Base-by-base conservation (phyloP, 2,888 invertebrate species). In the Thecocarcelia acutangulata region DNA sequence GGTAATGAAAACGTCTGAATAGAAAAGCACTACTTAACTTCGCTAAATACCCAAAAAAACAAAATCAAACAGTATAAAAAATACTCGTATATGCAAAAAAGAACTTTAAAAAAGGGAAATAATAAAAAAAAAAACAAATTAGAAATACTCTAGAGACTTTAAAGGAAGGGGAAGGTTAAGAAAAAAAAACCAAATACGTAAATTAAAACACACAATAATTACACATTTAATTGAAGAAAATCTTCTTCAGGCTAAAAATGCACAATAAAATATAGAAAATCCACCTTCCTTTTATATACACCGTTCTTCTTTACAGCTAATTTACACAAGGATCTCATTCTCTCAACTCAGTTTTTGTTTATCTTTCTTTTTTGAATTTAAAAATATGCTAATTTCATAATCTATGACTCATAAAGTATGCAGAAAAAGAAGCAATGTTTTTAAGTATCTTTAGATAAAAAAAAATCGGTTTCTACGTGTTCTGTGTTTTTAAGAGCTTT, bases 141-240 rank as follows among this genome's bases (percentile, higher is more conserved):
- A 83, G 84, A 85, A 80, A 85, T 84, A 83, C 84, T 83, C 75
- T 66, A 78, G 79, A 84, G 83, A 78, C 80, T 40, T 48, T 28
- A 19, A 73, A 74, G 64, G 24, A 75, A 48, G 70, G 50, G 63
- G 54, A 64, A 58, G 64, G 15, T 33, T 21, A 13, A 54, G 15
- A 21, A 54, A 59, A 64, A 56, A 56, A 56, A 17, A 68, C 8
- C 48, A 33, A 11, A 58, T 83, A 64, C 63, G 75, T 78, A 81
- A 83, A 79, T 80, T 75, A 83, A 81, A 83, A 83, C 87, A 86
- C 85, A 87, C 85, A 85, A 88, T 89, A 90, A 89, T 89, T 89
- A 89, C 89, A 88, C 88, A 87, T 90, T 89, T 89, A 89, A 89
- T 90, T 88, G 89, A 88, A 87, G 86, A 83, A 85, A 84, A 86